These are phyloP conservation scores for Orestias chungarensis DNA, from an alignment of 2,797 vertebrate species.

Conservation along the genomic window DNA sequence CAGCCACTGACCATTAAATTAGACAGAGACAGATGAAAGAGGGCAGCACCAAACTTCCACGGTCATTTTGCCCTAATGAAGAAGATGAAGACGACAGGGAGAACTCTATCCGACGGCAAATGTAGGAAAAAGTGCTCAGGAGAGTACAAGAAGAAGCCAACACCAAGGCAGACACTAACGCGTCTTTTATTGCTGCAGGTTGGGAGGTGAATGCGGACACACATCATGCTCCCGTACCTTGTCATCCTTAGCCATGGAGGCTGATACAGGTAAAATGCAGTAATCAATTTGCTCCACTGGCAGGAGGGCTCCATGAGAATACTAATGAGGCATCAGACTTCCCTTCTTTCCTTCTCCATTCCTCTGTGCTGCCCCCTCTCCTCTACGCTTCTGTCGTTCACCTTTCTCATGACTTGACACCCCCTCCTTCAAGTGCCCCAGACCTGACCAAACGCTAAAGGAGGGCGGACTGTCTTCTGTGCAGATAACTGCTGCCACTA, in stretches of 20 bases:
- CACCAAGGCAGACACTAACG: slow-evolving; percentile 35
- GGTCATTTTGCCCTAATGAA: slow-evolving; percentile 41
- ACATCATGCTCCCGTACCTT: slow-evolving; percentile 86
- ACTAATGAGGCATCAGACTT: slow-evolving; percentile 84
- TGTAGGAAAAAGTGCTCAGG: slow-evolving; percentile 19
- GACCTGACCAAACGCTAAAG: slow-evolving; percentile 89
- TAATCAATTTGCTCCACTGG: slow-evolving; percentile 98
- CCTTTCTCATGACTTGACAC: slow-evolving; percentile 84
- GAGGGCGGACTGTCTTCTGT: slow-evolving; percentile 88
- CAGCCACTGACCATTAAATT: slow-evolving; percentile 56
- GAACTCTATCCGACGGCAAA: slow-evolving; percentile 24
- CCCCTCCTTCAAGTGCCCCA: slow-evolving; percentile 80
- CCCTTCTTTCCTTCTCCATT: slow-evolving; percentile 37
- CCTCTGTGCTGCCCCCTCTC: slow-evolving; percentile 38
- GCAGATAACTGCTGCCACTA: slow-evolving; percentile 94
- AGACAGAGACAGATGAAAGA: slow-evolving; percentile 47
- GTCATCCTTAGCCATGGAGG: slow-evolving; percentile 91
- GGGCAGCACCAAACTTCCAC: slow-evolving; percentile 42
- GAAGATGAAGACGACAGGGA: slow-evolving; percentile 34
- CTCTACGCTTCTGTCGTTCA: slow-evolving; percentile 68
- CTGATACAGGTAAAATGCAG: slow-evolving; percentile 96
- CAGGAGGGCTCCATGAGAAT: slow-evolving; percentile 90
- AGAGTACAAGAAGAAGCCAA: slow-evolving; percentile 10
- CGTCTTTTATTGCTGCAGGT: slow-evolving; percentile 39
- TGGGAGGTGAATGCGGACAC: slow-evolving; percentile 64